Percentiles rank a stretch among this genome's conserved stretches.
phyloP scores from a whole-genome alignment of 2,113 vertebrate species.

The Oplegnathus fasciatus region DNA sequence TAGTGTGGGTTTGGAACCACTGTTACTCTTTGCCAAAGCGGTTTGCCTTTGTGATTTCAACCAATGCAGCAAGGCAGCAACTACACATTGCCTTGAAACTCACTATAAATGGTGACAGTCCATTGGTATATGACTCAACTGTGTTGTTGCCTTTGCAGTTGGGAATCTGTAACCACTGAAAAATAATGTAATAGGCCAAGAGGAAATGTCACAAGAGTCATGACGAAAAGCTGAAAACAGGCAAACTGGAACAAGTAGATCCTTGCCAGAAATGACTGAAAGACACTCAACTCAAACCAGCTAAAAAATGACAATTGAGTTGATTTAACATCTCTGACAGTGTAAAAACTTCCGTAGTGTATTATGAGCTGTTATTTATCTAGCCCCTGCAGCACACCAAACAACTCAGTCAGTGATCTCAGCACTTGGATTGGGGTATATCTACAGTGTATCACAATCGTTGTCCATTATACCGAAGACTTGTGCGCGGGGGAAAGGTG shows the following conservation, averaged over 20 bases:
- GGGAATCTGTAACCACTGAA: not conserved
- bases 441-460: not conserved
- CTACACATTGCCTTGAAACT: not conserved
- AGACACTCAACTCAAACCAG: not conserved
- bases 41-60: not conserved
- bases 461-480: constrained; percentile 86
- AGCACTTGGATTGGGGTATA: not conserved
- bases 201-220: constrained; percentile 40
- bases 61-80: not conserved
- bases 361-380: not conserved
- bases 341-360: not conserved
- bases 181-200: not conserved
- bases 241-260: not conserved
- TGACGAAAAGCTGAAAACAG: not conserved
- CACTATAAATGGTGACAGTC: not conserved
- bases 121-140: not conserved
- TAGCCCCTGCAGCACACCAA: not conserved
- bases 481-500: constrained; percentile 89
- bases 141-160: not conserved
- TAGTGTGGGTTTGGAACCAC: not conserved
- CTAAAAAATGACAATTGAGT: not conserved
- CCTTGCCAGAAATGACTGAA: not conserved
- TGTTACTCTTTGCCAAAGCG: not conserved
- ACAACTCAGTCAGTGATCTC: not conserved
- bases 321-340: not conserved